A percentile compares a stretch with the other conserved stretches of the same genome.
Evolutionary conservation across 2,113 vertebrate genomes (phyloP).

Genomic region (Bufo gargarizans): DNA sequence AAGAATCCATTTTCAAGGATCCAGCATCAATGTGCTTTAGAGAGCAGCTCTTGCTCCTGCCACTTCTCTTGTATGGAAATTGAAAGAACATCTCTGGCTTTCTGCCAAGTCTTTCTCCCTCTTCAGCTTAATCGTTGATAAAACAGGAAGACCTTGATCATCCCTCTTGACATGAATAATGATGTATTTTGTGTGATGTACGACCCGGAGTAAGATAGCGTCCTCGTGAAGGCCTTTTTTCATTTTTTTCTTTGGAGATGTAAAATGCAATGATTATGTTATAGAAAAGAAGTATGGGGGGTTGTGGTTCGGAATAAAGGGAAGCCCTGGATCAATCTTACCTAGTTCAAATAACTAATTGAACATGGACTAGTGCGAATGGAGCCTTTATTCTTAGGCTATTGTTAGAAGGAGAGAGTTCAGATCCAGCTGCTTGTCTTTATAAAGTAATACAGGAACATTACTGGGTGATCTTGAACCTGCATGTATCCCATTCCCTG

Average conservation of each 20-base stretch:
- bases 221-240: slow-evolving; percentile 69
- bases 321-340: slow-evolving; percentile 66
- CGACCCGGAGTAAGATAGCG: slow-evolving; percentile 71
- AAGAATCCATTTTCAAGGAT: not conserved
- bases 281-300: slow-evolving; percentile 64
- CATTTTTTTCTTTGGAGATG: slow-evolving; percentile 68
- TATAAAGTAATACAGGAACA: slow-evolving; percentile 15
- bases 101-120: slow-evolving; percentile 68
- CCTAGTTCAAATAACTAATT: slow-evolving; percentile 75
- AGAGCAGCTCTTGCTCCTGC: slow-evolving; percentile 30
- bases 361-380: slow-evolving; percentile 71
- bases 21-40: slow-evolving; percentile 13
- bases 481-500: not conserved
- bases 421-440: slow-evolving; percentile 65
- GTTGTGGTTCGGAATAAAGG: slow-evolving; percentile 61
- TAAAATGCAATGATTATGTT: slow-evolving; percentile 75
- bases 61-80: slow-evolving; percentile 44
- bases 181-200: slow-evolving; percentile 75
- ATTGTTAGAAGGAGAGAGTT: slow-evolving; percentile 69
- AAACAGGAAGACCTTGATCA: slow-evolving; percentile 76
- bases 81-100: slow-evolving; percentile 61
- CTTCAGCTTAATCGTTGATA: slow-evolving; percentile 73
- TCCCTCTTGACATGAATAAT: slow-evolving; percentile 75
- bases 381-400: slow-evolving; percentile 69
- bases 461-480: not conserved